phyloP scores from a whole-genome alignment of 30 jellyfish, hydroid and myxozoan species.

The Chrysaora quinquecirrha region DNA sequence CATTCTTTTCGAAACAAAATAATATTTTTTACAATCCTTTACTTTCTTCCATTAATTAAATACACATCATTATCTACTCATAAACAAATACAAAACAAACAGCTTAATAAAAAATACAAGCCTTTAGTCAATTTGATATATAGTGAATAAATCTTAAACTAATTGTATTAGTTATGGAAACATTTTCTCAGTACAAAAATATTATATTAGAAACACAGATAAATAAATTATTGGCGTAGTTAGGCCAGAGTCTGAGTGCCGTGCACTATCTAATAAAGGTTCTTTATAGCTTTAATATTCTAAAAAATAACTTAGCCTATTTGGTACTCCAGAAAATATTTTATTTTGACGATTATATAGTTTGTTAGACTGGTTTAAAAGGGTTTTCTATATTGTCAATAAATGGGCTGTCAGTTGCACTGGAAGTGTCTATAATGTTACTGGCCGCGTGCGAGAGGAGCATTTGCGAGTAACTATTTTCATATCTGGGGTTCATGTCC shows the following conservation, averaged over 20 bases:
- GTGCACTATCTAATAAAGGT: not conserved
- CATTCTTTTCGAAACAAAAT: too few species aligned
- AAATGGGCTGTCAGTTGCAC: not conserved
- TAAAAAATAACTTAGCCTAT: too few species aligned
- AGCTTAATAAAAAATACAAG: too few species aligned
- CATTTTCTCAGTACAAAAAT: too few species aligned
- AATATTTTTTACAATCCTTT: too few species aligned
- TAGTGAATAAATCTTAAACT: not conserved
- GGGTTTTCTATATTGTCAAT: not conserved
- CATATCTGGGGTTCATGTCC: constrained; percentile 25
- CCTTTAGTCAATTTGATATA: too few species aligned
- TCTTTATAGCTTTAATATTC: not conserved
- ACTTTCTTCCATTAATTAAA: too few species aligned
- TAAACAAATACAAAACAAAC: too few species aligned
- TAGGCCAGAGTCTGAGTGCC: not conserved
- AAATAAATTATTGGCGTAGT: not conserved
- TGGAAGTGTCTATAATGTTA: not conserved
- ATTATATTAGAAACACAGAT: too few species aligned
- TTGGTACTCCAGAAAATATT: too few species aligned
- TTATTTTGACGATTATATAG: too few species aligned
- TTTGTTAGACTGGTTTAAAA: not conserved
- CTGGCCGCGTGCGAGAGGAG: not conserved
- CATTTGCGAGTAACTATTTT: constrained; percentile 12
- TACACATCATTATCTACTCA: too few species aligned
- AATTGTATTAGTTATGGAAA: not conserved